phyloP scores from a whole-genome alignment of 2,113 vertebrate species.

The Urocolius indicus region DNA sequence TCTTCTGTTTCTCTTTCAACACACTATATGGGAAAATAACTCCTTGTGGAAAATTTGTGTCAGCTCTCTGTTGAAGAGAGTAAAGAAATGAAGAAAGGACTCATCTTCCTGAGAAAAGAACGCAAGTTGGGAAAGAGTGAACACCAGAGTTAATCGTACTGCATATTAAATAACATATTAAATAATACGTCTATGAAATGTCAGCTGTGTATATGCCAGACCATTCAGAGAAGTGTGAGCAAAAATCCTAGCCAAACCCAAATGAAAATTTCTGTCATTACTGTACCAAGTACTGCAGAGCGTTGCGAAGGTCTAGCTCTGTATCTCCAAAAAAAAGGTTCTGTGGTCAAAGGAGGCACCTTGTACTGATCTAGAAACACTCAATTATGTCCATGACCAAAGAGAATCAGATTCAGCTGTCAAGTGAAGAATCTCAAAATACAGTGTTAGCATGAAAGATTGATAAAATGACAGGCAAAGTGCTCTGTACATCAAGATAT shows the following conservation, averaged over 20 bases:
- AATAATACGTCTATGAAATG: background rate
- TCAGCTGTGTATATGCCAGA: background rate
- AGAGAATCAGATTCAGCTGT: background rate
- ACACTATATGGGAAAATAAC: background rate
- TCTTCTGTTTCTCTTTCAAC: background rate
- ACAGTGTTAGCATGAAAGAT: background rate
- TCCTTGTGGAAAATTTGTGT: background rate
- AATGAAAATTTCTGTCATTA: background rate
- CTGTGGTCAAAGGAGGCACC: background rate
- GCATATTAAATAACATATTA: background rate
- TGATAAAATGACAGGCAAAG: background rate
- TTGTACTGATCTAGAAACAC: background rate
- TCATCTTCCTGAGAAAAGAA: background rate
- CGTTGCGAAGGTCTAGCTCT: background rate
- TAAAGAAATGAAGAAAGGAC: background rate
- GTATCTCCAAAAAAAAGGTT: background rate
- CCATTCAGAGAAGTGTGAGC: background rate
- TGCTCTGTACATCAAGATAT: background rate
- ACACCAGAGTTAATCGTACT: background rate
- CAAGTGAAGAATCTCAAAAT: background rate
- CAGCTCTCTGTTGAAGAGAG: background rate
- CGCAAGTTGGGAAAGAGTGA: background rate
- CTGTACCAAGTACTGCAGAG: background rate
- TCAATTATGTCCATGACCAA: background rate
- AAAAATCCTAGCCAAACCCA: background rate